Percentiles rank a stretch among this genome's conserved stretches.
These are phyloP conservation scores for Xanthorhoe designata DNA, from an alignment of 2,888 invertebrate genomes.

Conservation along the genomic window DNA sequence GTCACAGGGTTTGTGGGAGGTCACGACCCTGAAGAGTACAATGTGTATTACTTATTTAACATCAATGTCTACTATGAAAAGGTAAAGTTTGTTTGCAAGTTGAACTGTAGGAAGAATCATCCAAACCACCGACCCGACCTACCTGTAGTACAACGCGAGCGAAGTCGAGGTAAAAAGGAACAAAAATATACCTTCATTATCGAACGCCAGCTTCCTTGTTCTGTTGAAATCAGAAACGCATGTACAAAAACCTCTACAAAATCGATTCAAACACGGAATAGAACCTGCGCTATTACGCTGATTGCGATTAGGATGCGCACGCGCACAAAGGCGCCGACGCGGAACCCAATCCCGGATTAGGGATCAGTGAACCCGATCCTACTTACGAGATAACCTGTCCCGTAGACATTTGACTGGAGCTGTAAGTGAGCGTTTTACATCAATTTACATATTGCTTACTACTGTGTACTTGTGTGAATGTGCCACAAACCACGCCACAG, in stretches of 20 bases:
- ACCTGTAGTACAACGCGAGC: too few relatives aligned
- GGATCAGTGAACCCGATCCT: conserved; percentile 31
- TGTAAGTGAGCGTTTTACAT: conserved; percentile 2
- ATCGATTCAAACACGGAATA: conserved; percentile 40
- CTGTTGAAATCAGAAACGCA: neutral
- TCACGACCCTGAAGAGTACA: too few relatives aligned
- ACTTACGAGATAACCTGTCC: conserved; percentile 19
- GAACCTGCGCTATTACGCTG: conserved; percentile 49
- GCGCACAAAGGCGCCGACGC: conserved; percentile 74
- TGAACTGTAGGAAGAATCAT: too few relatives aligned
- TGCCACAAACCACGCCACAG: too few relatives aligned
- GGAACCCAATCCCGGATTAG: conserved; percentile 64
- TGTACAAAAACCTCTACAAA: conserved; percentile 22
- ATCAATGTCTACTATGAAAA: too few relatives aligned
- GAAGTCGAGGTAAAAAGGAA: too few relatives aligned
- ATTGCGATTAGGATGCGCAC: conserved; percentile 73
- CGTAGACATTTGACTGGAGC: conserved; percentile 3
- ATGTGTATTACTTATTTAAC: too few relatives aligned
- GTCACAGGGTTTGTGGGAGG: too few relatives aligned
- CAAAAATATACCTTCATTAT: neutral
- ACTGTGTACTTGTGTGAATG: neutral
- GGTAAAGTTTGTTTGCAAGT: too few relatives aligned
- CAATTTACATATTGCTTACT: neutral
- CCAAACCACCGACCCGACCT: too few relatives aligned
- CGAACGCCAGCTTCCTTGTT: neutral